A percentile compares a stretch with the other conserved stretches of the same genome.
phyloP scores from a whole-genome alignment of 2,888 invertebrate species.

The Ferrisia virgata region DNA sequence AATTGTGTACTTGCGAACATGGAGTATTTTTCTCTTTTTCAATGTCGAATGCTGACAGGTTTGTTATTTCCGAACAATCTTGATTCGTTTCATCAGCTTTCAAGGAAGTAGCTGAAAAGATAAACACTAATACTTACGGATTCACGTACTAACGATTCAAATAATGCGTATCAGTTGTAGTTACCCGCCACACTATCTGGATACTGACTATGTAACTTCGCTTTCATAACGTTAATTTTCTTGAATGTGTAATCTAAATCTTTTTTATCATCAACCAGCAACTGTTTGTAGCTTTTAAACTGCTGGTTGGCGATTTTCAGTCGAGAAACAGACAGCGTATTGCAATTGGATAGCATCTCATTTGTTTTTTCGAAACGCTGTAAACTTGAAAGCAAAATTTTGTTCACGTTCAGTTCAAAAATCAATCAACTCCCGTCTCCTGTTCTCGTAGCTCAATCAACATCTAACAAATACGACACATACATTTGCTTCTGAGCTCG shows the following conservation, averaged over 20 bases:
- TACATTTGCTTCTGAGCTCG: slow-evolving; percentile 90
- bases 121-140: neutral
- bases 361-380: slow-evolving; percentile 98
- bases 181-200: slow-evolving; percentile 58
- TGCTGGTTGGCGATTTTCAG: slow-evolving; percentile 81
- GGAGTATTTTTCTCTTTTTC: neutral
- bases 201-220: slow-evolving; percentile 61
- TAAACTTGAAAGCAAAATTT: slow-evolving; percentile 63
- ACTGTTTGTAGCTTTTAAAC: slow-evolving; percentile 83
- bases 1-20: neutral
- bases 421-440: too few species aligned
- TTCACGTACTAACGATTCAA: too few species aligned
- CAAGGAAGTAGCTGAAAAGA: neutral
- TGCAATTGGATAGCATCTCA: slow-evolving; percentile 97
- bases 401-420: too few species aligned
- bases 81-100: neutral
- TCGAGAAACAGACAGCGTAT: slow-evolving; percentile 84
- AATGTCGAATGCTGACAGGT: neutral
- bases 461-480: slow-evolving; percentile 51
- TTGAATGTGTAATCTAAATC: slow-evolving; percentile 93
- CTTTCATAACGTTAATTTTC: slow-evolving; percentile 79
- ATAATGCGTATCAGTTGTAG: too few species aligned
- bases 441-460: too few species aligned
- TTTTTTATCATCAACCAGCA: slow-evolving; percentile 86
- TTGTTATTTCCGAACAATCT: neutral